Conservation (phyloP, 2,797 vertebrate species). For the Nannoperca australis region DNA sequence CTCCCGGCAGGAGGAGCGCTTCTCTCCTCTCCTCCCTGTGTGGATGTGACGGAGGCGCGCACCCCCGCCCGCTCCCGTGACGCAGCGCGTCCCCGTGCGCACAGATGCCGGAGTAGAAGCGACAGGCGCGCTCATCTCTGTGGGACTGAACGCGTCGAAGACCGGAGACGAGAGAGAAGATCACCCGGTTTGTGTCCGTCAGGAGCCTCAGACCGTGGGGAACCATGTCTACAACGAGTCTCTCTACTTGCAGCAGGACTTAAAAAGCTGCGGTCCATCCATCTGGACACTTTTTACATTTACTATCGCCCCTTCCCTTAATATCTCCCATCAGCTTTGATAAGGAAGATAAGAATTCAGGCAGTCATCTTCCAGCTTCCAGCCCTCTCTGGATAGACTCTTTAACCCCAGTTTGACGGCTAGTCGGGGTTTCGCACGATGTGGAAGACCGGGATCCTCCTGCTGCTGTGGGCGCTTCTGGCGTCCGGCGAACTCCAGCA, state of each 20-base stretch:
- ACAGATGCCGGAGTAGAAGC: conserved; percentile 60
- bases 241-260: conserved; percentile 64
- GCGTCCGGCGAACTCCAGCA: conserved; percentile 81
- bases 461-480: conserved; percentile 77
- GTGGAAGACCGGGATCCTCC: conserved; percentile 77
- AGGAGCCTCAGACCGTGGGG: conserved; percentile 58
- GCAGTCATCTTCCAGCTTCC: not conserved
- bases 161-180: conserved; percentile 48
- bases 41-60: conserved; percentile 60
- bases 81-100: conserved; percentile 63
- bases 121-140: conserved; percentile 65
- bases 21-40: conserved; percentile 51
- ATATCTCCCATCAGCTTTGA: not conserved
- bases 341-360: conserved; percentile 14
- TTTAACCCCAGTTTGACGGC: conserved; percentile 7
- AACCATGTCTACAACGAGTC: conserved; percentile 63
- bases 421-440: conserved; percentile 69
- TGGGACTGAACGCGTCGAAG: conserved; percentile 52
- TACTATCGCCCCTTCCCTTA: conserved; percentile 8
- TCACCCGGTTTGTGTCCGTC: conserved; percentile 42
- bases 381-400: not conserved
- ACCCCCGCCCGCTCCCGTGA: conserved; percentile 66
- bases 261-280: conserved; percentile 65
- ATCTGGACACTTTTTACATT: conserved; percentile 53
- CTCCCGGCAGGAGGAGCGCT: conserved; percentile 56